Evolutionary conservation across 2,797 vertebrate species (phyloP), one percentile per base, ranked within the genome.

Genomic region (Tokudaia muenninki): DNA sequence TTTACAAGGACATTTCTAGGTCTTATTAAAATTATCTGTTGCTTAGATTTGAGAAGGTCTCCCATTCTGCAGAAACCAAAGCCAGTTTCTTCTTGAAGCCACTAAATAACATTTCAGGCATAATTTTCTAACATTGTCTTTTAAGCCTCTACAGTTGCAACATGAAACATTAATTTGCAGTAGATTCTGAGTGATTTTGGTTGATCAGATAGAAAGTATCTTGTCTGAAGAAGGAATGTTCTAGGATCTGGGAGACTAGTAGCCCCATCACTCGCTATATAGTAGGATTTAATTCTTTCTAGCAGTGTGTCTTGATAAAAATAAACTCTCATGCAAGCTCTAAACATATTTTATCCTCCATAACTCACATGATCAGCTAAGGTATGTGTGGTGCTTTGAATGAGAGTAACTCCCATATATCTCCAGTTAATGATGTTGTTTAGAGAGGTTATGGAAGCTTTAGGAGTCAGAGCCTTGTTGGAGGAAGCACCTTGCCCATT

Each of bases 191-290:
- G 2, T 92, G 74, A 87, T 90, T 90, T 78, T 79, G 74, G 59
- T 88, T 86, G 17, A 74, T 94, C 19, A 91, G 61, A 90, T 63
- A 92, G n/a, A 92, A 87, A 86, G 8, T 67, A 65, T 77, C 52
- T 8, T 67, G 34, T 72, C 44, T 91, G 37, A 90, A 14, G 50
- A 80, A 67, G 44, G 24, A 86, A 37, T 92, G 81, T 67, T 82
- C 83, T 87, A 61, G 3, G 47, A 78, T 34, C 86, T 55, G 31
- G 0, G 92, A 7, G 24, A 55, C 10, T 7, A 72, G 37, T 91
- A 81, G 61, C 47, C 82, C 44, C 57, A 94, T 3, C n/a, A 70
- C 61, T 79, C 7, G 5, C 70, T 96, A 91, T 55, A 16, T n/a
- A 88, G 67, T 79, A 86, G 37, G 77, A 83, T 59, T 31, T 90